A percentile compares a stretch with the other conserved stretches of the same genome.
Evolutionary conservation across 2,888 invertebrate species (phyloP).

Genomic region (Proisotoma minuta): DNA sequence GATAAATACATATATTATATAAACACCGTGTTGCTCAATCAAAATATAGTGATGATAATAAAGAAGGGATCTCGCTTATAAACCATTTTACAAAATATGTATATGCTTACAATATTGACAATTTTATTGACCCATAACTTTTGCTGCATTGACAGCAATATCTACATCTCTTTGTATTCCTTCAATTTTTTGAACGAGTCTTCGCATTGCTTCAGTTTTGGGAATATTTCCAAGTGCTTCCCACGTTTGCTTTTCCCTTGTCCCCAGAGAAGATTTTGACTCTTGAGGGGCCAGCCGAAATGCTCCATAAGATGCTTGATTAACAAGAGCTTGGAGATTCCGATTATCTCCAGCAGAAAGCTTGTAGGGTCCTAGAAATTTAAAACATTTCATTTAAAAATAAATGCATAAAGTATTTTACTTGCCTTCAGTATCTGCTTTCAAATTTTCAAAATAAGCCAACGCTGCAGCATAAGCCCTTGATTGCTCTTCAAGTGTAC

Average conservation of each 20-base stretch:
- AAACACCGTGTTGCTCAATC: background rate
- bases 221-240: slow-evolving; percentile 27
- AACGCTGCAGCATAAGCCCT: slow-evolving; percentile 18
- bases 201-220: slow-evolving; percentile 26
- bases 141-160: slow-evolving; percentile 18
- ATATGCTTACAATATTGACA: background rate
- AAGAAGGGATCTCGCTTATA: background rate
- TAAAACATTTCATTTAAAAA: too few relatives aligned
- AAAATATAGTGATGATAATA: background rate
- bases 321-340: slow-evolving; percentile 13
- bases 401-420: background rate
- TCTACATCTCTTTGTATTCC: slow-evolving; percentile 11
- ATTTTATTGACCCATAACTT: background rate
- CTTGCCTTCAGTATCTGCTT: background rate
- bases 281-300: slow-evolving; percentile 20
- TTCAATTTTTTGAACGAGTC: slow-evolving; percentile 14
- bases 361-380: slow-evolving; percentile 24
- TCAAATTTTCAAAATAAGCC: slow-evolving; percentile 21
- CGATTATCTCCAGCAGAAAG: slow-evolving; percentile 16
- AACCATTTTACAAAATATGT: background rate
- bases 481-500: slow-evolving; percentile 25
- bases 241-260: slow-evolving; percentile 28
- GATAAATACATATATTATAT: background rate
- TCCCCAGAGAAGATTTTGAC: slow-evolving; percentile 4
- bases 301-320: slow-evolving; percentile 24